Base-by-base conservation (phyloP, 2,888 invertebrate species). In the Sinhomidia bicolor region DNA sequence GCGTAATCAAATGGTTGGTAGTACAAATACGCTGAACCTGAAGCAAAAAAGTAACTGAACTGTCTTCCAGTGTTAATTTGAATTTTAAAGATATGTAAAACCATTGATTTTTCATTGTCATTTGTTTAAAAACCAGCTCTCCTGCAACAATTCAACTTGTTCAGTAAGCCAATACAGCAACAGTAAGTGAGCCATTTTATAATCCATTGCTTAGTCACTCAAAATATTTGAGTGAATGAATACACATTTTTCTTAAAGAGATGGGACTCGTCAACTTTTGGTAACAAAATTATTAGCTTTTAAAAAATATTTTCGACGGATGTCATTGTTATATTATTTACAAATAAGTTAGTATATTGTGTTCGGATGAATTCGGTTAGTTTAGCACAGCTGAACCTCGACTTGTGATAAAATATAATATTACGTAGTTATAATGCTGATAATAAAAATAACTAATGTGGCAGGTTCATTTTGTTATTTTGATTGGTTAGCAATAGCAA, bases 381-480 rank as follows among this genome's bases (percentile, higher is more conserved):
- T 60, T 60, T 60, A 41, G 41, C 68, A 71, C 68, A 41, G 41
- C 68, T 71, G 32, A 71, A 41, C 12, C 41, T 71, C 41, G 41
- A 41, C 41, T 41, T 71, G 12, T 17, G 41, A 71, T 41, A 71
- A 60, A 26, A 60, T 60, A 60, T 60, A 57, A 60, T 29, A 6
- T 51, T 51, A 54, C 17, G 17, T n/a, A 20, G 57, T 17, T 14
- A 57, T 57, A 14, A 26, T 60, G 29, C 20, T 57, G 26, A 68
- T 44, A 71, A 20, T 41, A 71, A 20, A 44, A 41, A 71, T 71
- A 71, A 36, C 23, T 65, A 26, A 65, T 65, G 36, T 32, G 65
- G 65, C 65, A 36, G 60, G 60, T 60, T 60, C 65, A 60, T 65
- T 57, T 60, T 36, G 65, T 65, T 65, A 65, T 65, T 71, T n/a